phyloP scores from a whole-genome alignment of 2,888 invertebrate genomes.

The Archips crataeganus region DNA sequence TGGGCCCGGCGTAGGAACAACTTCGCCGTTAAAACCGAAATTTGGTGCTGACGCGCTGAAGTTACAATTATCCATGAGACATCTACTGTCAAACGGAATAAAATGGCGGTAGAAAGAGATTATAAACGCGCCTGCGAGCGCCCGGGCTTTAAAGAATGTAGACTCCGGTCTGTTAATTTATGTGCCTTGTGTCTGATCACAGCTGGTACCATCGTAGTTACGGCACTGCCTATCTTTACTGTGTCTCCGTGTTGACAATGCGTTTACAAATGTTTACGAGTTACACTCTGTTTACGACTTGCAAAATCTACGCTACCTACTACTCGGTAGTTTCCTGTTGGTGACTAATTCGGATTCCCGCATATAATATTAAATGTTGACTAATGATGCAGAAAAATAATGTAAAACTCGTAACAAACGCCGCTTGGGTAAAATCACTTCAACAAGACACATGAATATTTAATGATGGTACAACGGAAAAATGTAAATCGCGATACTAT shows the following conservation, averaged over 20 bases:
- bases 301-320: background rate
- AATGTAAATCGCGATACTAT: constrained; percentile 57
- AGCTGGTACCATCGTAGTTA: background rate
- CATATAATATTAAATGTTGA: background rate
- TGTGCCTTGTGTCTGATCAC: no score
- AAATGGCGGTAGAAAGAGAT: no score
- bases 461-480: constrained; percentile 54
- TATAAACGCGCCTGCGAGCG: no score
- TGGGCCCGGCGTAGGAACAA: background rate
- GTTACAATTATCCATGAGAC: no score
- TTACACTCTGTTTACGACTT: background rate
- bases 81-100: no score
- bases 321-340: background rate
- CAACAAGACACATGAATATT: constrained; percentile 54
- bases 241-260: background rate
- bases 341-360: background rate
- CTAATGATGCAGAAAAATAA: background rate
- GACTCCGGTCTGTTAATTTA: no score
- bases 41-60: no score
- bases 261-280: background rate
- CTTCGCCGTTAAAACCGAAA: no score
- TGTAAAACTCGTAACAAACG: background rate
- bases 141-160: no score
- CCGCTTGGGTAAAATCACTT: constrained; percentile 10
- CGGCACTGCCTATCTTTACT: background rate